Evolutionary conservation across 1,140 invertebrate genomes (phyloP).

Genomic region (Brachionus manjavacas): DNA sequence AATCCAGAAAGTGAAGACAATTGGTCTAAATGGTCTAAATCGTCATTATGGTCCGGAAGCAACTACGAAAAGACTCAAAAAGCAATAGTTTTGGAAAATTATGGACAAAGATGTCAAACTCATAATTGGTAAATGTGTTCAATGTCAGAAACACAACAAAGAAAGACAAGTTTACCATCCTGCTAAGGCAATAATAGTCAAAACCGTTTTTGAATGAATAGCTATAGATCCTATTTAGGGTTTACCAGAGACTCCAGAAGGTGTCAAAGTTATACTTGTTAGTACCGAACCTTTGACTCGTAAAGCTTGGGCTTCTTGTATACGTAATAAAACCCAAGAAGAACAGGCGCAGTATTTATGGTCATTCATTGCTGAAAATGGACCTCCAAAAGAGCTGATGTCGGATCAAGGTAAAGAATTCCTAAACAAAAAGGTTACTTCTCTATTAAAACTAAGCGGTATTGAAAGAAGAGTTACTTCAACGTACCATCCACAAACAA

Average conservation of each 20-base stretch:
- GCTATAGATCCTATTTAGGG: not conserved
- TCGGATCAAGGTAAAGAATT: not conserved
- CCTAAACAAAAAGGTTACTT: not conserved
- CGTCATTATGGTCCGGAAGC: not conserved
- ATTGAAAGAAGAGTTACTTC: not conserved
- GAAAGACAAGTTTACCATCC: not conserved
- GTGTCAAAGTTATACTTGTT: not conserved
- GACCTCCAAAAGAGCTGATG: not conserved
- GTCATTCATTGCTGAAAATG: not conserved
- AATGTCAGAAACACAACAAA: not conserved
- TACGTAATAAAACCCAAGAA: not conserved
- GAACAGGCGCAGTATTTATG: not conserved
- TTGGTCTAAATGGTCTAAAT: not conserved
- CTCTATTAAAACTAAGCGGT: not conserved
- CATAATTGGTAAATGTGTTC: not conserved
- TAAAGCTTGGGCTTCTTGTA: not conserved
- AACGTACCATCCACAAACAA: not conserved
- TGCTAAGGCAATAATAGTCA: not conserved
- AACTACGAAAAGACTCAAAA: not conserved
- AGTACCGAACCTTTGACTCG: not conserved
- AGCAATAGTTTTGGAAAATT: not conserved
- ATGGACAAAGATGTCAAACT: not conserved
- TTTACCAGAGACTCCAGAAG: not conserved
- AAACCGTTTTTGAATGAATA: not conserved
- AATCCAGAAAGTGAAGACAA: not conserved